phyloP scores from a whole-genome alignment of 2,888 invertebrate species.

The Drosophila nigritarsus region DNA sequence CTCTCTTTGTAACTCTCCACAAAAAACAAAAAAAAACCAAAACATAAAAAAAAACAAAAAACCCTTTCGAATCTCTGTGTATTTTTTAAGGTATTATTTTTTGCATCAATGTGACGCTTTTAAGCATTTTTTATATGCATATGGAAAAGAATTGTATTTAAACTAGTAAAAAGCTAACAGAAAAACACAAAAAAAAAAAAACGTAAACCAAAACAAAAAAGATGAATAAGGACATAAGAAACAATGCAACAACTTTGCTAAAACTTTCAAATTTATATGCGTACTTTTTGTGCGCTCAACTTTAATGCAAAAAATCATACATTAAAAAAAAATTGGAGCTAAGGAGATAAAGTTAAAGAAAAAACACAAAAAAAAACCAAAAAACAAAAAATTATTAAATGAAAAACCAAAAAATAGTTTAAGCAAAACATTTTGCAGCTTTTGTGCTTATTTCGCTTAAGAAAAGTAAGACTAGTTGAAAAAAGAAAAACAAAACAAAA shows the following conservation, averaged over 20 bases:
- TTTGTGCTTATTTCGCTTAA: slow-evolving; percentile 81
- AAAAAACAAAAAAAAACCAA: slow-evolving; percentile 56
- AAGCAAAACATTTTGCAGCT: slow-evolving; percentile 81
- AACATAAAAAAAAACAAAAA: slow-evolving; percentile 55
- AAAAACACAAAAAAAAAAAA: slow-evolving; percentile 42
- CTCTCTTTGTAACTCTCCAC: slow-evolving; percentile 67
- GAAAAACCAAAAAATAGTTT: slow-evolving; percentile 66
- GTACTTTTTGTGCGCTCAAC: slow-evolving; percentile 73
- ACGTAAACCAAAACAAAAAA: slow-evolving; percentile 35
- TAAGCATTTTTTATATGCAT: slow-evolving; percentile 75
- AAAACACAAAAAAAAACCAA: slow-evolving; percentile 16
- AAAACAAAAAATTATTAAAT: slow-evolving; percentile 48
- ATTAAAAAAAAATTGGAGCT: slow-evolving; percentile 69
- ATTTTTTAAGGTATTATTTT: slow-evolving; percentile 79
- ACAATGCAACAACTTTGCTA: slow-evolving; percentile 63
- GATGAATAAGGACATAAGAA: slow-evolving; percentile 29
- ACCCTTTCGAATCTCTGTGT: slow-evolving; percentile 66
- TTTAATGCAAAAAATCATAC: slow-evolving; percentile 73
- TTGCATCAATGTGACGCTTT: slow-evolving; percentile 80
- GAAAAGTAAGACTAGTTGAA: slow-evolving; percentile 81
- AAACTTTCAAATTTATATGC: slow-evolving; percentile 74
- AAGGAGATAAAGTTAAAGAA: slow-evolving; percentile 46
- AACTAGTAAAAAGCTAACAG: slow-evolving; percentile 55
- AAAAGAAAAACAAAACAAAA: slow-evolving; percentile 52
- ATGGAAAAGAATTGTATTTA: slow-evolving; percentile 68